phyloP scores from a whole-genome alignment of 2,113 vertebrate genomes.

The Rostratula benghalensis region DNA sequence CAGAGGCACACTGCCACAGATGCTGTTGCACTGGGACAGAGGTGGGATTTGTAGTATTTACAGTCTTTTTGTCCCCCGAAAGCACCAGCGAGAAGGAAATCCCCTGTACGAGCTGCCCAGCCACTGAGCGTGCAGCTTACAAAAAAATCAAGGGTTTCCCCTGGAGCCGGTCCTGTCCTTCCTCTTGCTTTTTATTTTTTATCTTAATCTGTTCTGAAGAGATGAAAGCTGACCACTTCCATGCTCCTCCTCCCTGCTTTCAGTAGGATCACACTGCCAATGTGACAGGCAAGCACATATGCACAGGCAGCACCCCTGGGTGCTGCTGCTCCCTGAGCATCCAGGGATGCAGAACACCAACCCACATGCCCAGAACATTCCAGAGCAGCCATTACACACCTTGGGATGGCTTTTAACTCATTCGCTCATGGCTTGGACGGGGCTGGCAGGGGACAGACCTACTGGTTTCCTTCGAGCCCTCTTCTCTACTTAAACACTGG shows the following conservation, averaged over 20 bases:
- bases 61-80: background rate
- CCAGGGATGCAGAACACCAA: background rate
- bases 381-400: background rate
- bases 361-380: background rate
- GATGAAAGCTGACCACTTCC: background rate
- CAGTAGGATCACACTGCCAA: background rate
- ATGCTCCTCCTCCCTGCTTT: background rate
- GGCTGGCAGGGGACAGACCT: background rate
- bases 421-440: accelerated
- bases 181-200: background rate
- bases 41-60: background rate
- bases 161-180: background rate
- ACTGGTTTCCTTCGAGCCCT: background rate
- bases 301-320: background rate
- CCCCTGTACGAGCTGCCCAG: accelerated
- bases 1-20: background rate
- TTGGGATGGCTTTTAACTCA: background rate
- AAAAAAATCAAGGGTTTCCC: background rate
- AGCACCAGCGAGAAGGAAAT: background rate
- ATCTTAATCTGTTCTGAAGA: background rate
- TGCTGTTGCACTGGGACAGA: background rate
- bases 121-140: background rate
- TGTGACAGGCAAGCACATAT: accelerated
- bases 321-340: background rate
- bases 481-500: accelerated